Percentiles rank a stretch among this genome's conserved stretches.
phyloP scores from a whole-genome alignment of 2,113 vertebrate species.

The Atherinomorus stipes region DNA sequence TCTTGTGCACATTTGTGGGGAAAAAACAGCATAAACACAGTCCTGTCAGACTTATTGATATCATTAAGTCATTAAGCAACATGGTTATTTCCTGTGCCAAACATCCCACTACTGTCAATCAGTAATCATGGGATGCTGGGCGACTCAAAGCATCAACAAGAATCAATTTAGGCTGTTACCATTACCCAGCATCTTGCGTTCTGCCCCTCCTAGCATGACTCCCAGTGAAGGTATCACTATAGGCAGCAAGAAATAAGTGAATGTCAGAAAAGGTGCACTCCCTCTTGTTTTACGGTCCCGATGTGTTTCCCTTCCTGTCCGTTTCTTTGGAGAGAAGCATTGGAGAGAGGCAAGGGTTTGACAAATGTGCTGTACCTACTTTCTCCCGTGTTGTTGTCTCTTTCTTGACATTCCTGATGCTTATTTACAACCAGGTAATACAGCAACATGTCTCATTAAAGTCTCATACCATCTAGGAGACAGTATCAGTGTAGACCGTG shows the following conservation, averaged over 20 bases:
- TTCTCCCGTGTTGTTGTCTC: constrained; percentile 28
- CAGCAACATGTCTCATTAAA: constrained; percentile 57
- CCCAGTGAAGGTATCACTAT: constrained; percentile 64
- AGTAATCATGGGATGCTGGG: constrained; percentile 19
- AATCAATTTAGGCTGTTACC: constrained; percentile 16
- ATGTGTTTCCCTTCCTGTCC: constrained; percentile 8
- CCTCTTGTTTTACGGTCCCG: constrained; percentile 33
- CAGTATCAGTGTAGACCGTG: constrained; percentile 5
- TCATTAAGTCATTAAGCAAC: not conserved
- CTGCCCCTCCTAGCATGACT: constrained; percentile 44
- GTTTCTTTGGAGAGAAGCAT: constrained; percentile 14
- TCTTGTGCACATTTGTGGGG: not conserved
- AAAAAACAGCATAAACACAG: not conserved
- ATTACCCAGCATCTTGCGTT: constrained; percentile 10
- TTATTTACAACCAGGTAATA: constrained; percentile 27
- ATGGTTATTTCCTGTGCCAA: constrained; percentile 10
- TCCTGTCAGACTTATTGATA: not conserved
- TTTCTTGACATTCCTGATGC: constrained; percentile 42
- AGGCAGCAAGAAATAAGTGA: constrained; percentile 67
- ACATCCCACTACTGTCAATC: not conserved
- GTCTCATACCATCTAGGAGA: constrained; percentile 21
- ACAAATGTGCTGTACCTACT: constrained; percentile 48
- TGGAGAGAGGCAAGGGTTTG: constrained; percentile 27
- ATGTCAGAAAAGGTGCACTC: constrained; percentile 46
- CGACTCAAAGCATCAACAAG: constrained; percentile 17